phyloP scores from a whole-genome alignment of 2,113 vertebrate species.

The Oostethus manadensis region DNA sequence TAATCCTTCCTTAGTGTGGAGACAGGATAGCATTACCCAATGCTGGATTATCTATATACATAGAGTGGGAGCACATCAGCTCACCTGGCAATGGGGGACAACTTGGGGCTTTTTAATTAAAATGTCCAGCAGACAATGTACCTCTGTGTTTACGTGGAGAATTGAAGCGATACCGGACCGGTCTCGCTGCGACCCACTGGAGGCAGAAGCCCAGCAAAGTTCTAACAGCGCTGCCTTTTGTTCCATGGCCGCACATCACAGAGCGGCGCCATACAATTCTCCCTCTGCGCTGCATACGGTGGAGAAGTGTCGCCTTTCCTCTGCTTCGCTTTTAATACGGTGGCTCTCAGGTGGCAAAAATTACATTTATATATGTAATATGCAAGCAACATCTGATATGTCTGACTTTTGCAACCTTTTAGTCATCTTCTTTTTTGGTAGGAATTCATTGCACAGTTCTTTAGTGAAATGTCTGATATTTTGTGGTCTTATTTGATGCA shows the following conservation, averaged over 20 bases:
- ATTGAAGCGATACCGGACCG: constrained; percentile 56
- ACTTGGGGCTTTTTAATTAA: constrained; percentile 62
- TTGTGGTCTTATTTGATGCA: no score
- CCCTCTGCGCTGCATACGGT: constrained; percentile 10
- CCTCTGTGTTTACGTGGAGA: constrained; percentile 49
- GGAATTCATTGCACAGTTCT: no score
- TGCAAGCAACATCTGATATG: no score
- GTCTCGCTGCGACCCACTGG: constrained; percentile 56
- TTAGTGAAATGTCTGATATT: no score
- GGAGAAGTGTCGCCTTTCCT: no score
- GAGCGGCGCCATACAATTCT: constrained; percentile 47
- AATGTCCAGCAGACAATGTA: constrained; percentile 50
- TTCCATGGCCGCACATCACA: constrained; percentile 35
- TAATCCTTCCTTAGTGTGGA: constrained; percentile 66
- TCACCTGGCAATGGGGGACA: constrained; percentile 53
- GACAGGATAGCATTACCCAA: constrained; percentile 66
- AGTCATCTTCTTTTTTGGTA: no score
- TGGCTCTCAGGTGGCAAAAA: no score
- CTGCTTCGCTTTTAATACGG: no score
- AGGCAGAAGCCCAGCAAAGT: constrained; percentile 43
- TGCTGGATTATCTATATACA: constrained; percentile 23
- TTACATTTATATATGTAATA: no score
- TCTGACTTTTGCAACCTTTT: no score
- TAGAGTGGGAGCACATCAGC: constrained; percentile 33
- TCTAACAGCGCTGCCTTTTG: background rate